Evolutionary conservation across 30 jellyfish, hydroid and myxozoan species (phyloP).

Genomic region (Nemopilema nomurai): DNA sequence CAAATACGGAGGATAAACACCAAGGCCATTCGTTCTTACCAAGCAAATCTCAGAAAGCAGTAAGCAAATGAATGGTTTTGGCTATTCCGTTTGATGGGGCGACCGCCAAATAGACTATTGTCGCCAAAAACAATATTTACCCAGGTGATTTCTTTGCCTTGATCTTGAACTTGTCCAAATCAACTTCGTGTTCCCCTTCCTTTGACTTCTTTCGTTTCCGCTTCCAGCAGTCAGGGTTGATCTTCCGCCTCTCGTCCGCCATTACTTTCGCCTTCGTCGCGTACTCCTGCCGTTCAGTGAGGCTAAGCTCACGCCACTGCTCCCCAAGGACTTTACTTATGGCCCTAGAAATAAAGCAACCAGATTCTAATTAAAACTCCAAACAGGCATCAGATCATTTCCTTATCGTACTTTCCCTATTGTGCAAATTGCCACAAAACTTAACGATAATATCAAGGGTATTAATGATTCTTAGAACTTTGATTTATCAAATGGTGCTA

Average conservation of each 20-base stretch:
- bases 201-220: constrained; percentile 89
- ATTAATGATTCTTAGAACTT: too few species aligned
- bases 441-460: too few species aligned
- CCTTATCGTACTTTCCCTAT: too few species aligned
- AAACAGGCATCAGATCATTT: too few species aligned
- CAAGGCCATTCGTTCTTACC: neutral
- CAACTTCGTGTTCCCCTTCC: constrained; percentile 58
- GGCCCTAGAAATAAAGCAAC: constrained; percentile 41
- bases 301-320: constrained; percentile 90
- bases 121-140: constrained; percentile 14
- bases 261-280: constrained; percentile 92
- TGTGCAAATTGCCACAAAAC: too few species aligned
- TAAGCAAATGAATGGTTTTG: neutral
- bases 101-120: neutral
- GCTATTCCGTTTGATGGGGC: neutral
- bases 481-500: too few species aligned
- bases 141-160: constrained; percentile 57
- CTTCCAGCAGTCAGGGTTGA: constrained; percentile 99
- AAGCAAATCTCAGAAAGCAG: neutral
- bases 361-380: neutral
- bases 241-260: constrained; percentile 96
- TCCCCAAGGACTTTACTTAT: constrained; percentile 94
- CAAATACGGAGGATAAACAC: neutral
- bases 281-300: constrained; percentile 81
- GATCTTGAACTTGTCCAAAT: constrained; percentile 41